These are phyloP conservation scores for Aeoliscus strigatus DNA, from an alignment of 2,797 vertebrate genomes.

Conservation along the genomic window DNA sequence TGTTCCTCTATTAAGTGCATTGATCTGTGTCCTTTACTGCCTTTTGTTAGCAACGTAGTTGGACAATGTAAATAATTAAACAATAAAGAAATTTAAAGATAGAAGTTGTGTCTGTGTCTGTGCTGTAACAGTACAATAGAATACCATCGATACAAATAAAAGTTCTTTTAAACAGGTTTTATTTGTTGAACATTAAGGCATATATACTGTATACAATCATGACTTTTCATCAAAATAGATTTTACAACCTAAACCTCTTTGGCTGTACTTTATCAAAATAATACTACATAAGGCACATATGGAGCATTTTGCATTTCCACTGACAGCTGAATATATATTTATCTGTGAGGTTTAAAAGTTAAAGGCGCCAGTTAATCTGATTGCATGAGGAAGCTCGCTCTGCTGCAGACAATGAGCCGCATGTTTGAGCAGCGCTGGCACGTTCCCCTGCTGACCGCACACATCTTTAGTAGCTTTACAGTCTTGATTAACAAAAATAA, in stretches of 20 bases:
- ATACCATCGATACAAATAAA: no score
- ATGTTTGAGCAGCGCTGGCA: conserved; percentile 29
- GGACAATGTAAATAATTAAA: conserved; percentile 68
- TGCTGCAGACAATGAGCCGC: conserved; percentile 27
- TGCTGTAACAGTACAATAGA: no score
- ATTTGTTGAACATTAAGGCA: conserved; percentile 63
- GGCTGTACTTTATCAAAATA: conserved; percentile 58
- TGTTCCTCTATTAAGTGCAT: conserved; percentile 29
- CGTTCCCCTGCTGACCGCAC: conserved; percentile 29
- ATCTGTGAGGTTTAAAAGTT: conserved; percentile 26
- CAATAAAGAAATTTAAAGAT: conserved; percentile 48
- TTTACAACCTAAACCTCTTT: conserved; percentile 61
- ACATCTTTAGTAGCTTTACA: conserved; percentile 30
- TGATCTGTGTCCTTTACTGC: conserved; percentile 31
- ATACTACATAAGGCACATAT: conserved; percentile 67
- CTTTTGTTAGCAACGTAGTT: conserved; percentile 26
- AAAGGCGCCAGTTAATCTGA: conserved; percentile 23
- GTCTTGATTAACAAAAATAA: conserved; percentile 45
- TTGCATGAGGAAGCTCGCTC: conserved; percentile 10
- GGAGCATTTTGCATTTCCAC: conserved; percentile 37
- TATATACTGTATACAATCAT: conserved; percentile 52
- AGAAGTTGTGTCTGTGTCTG: neutral
- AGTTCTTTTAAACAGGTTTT: conserved; percentile 26
- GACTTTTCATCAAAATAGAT: conserved; percentile 60
- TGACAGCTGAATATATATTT: conserved; percentile 2